phyloP scores from a whole-genome alignment of 1,140 invertebrate species.

The Drosophila elegans region DNA sequence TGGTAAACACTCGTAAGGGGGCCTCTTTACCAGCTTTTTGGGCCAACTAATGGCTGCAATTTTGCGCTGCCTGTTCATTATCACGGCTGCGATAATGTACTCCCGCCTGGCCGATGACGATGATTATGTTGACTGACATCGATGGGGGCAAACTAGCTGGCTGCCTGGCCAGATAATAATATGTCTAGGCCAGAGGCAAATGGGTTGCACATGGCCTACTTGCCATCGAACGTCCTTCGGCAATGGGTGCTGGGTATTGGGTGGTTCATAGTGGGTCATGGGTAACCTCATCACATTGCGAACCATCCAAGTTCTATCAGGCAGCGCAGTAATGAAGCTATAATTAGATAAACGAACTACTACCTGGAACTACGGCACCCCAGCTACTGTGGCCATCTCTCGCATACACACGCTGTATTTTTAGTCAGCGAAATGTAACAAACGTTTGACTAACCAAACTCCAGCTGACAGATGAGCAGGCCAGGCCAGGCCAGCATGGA shows the following conservation, averaged over 20 bases:
- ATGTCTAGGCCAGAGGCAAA: slow-evolving; percentile 46
- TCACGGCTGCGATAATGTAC: slow-evolving; percentile 34
- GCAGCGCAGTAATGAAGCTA: slow-evolving; percentile 71
- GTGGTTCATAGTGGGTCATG: background rate
- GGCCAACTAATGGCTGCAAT: slow-evolving; percentile 51
- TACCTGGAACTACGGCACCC: slow-evolving; percentile 16
- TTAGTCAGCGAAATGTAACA: slow-evolving; percentile 67
- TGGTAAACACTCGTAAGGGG: slow-evolving; percentile 46
- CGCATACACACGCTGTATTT: slow-evolving; percentile 59
- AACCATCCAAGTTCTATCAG: slow-evolving; percentile 46
- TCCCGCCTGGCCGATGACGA: slow-evolving; percentile 23
- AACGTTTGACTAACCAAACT: slow-evolving; percentile 77
- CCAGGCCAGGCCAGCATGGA: slow-evolving; percentile 9
- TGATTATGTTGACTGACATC: slow-evolving; percentile 48
- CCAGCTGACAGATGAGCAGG: slow-evolving; percentile 57
- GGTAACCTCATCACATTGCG: slow-evolving; percentile 27
- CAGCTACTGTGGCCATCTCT: slow-evolving; percentile 17
- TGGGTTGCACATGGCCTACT: slow-evolving; percentile 53
- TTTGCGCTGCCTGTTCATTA: slow-evolving; percentile 43
- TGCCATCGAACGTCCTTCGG: slow-evolving; percentile 39
- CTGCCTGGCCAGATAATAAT: slow-evolving; percentile 47
- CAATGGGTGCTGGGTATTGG: background rate
- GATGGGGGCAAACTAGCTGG: slow-evolving; percentile 29
- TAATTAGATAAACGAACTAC: slow-evolving; percentile 76
- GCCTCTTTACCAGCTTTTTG: slow-evolving; percentile 45